Evolutionary conservation across 2,888 invertebrate species (phyloP).

Genomic region (Bembecia ichneumoniformis): DNA sequence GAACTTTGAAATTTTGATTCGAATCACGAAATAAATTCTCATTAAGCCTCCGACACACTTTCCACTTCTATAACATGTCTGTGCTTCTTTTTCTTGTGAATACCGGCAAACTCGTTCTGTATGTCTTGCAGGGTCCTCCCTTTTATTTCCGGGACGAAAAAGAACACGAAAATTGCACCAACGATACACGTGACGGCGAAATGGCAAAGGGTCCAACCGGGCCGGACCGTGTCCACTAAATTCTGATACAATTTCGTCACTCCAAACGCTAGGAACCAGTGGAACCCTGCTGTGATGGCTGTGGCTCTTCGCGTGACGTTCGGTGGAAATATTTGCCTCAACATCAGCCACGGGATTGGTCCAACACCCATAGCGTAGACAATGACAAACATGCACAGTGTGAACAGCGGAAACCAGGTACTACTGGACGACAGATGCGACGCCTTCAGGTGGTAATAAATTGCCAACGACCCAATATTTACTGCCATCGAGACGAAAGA

Average conservation of each 20-base stretch:
- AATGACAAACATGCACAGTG: conserved; percentile 70
- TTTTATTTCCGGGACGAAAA: conserved; percentile 80
- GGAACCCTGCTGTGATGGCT: conserved; percentile 77
- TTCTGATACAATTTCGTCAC: conserved; percentile 76
- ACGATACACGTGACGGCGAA: conserved; percentile 75
- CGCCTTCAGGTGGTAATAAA: conserved; percentile 55
- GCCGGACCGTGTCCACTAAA: conserved; percentile 65
- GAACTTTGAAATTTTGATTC: not conserved
- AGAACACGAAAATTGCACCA: conserved; percentile 74
- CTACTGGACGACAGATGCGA: conserved; percentile 23
- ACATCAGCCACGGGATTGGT: conserved; percentile 81
- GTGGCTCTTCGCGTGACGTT: conserved; percentile 76
- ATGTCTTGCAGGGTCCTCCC: conserved; percentile 70
- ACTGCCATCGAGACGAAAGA: conserved; percentile 73
- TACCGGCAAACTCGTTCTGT: conserved; percentile 64
- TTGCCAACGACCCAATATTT: conserved; percentile 60
- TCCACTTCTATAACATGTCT: conserved; percentile 61
- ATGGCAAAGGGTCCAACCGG: conserved; percentile 76
- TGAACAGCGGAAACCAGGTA: conserved; percentile 72
- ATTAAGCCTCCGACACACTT: conserved; percentile 38
- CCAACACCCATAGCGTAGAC: conserved; percentile 78
- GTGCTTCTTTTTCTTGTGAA: conserved; percentile 49
- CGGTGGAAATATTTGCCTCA: conserved; percentile 77
- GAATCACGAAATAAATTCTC: not conserved
- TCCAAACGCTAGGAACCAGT: conserved; percentile 78